Base-by-base conservation (phyloP, 2,797 vertebrate genomes). In the Tinamus major region DNA sequence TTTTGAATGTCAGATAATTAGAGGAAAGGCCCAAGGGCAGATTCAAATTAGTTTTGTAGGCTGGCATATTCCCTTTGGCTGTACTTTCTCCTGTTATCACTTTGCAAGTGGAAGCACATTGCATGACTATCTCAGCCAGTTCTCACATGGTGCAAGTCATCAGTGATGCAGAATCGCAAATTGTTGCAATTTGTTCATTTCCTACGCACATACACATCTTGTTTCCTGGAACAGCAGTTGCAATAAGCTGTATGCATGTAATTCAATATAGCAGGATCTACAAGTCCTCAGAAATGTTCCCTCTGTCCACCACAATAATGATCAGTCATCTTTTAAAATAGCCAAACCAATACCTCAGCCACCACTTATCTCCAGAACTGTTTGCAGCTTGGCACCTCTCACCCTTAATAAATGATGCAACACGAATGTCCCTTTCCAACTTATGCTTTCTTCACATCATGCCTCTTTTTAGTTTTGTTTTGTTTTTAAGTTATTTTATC, bases 71-170 rank as follows among this genome's bases (percentile, higher is more conserved):
- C 94, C 80, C 26, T 82, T 91, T 93, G 95, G 89, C 91, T 92
- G 75, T 94, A 86, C 91, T 96, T 92, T 87, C 37, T 49, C 42
- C 49, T 85, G 83, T 92, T 95, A 94, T 93, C 92, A 91, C 69
- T 85, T 80, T 69, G 79, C 90, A 93, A 95, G 85, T 95, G 89
- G 79, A 95, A 96, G 93, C 94, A 95, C 72, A 96, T 94, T 96
- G 93, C 14, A 0, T 74, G 48, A 62, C 70, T 79, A 39, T 86
- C 82, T 87, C 82, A 94, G 65, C 85, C 92, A 95, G 78, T 92
- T 90, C 80, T 95, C 91, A 90, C 88, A 82, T 85, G 91, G 94
- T 90, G 71, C 41, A 90, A 64, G 58, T 58, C 90, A 90, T n/a
- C 29, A 89, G 44, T 37, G 87, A 85, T 82, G 79, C 71, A 65